phyloP scores from a whole-genome alignment of 2,888 invertebrate genomes.

The Epirrhoe alternata region DNA sequence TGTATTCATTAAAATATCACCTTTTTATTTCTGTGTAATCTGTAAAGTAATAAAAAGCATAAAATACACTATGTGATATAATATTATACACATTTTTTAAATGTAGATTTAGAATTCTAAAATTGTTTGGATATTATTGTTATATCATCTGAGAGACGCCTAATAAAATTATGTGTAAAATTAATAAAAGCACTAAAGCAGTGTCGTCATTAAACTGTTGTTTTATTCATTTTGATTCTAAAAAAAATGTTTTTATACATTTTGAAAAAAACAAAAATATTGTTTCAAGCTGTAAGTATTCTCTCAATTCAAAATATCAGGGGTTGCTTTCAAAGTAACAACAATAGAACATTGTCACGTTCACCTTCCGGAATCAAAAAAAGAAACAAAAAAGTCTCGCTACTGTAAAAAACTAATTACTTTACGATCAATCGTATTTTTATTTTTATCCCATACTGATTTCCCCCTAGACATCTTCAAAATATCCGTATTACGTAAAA shows the following conservation, averaged over 20 bases:
- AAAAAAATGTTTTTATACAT: background rate
- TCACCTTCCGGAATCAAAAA: background rate
- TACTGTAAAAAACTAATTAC: background rate
- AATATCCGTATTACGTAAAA: no score
- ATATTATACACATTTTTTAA: conserved; percentile 79
- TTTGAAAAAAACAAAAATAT: background rate
- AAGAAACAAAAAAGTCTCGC: background rate
- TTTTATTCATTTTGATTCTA: conserved; percentile 60
- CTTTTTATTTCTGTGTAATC: background rate
- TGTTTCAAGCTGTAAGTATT: background rate
- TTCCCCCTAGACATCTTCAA: no score
- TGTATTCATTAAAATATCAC: background rate
- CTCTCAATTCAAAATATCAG: background rate
- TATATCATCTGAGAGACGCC: conserved; percentile 61
- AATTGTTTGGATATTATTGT: conserved; percentile 74
- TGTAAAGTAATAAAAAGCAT: conserved; percentile 31
- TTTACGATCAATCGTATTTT: background rate
- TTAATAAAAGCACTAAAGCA: conserved; percentile 77
- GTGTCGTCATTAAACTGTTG: conserved; percentile 70
- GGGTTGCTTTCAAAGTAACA: background rate
- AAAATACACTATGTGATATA: conserved; percentile 74
- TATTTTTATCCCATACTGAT: background rate
- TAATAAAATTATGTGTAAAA: conserved; percentile 46
- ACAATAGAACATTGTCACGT: background rate
- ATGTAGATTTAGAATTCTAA: conserved; percentile 63